These are phyloP conservation scores for Exephanes ischioxanthus DNA, from an alignment of 2,888 invertebrate genomes.

Conservation along the genomic window DNA sequence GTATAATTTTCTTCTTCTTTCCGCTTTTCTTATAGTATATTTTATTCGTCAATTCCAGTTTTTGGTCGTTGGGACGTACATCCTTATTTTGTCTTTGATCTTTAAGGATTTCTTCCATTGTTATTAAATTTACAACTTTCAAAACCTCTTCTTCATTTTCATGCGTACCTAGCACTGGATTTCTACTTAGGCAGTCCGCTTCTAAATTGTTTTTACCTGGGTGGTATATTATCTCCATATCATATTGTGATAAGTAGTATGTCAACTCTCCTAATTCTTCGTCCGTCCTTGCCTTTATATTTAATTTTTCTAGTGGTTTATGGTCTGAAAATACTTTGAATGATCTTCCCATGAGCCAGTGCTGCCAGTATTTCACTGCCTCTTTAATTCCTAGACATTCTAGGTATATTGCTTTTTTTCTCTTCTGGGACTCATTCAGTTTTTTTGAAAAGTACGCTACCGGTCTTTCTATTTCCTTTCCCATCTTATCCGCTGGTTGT, in stretches of 20 bases:
- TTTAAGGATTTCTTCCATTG: slow-evolving; percentile 30
- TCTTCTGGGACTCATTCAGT: slow-evolving; percentile 48
- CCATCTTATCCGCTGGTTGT: slow-evolving; percentile 9
- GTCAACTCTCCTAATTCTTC: slow-evolving; percentile 40
- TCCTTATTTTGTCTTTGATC: slow-evolving; percentile 57
- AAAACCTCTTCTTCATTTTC: slow-evolving; percentile 33
- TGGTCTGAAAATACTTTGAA: slow-evolving; percentile 50
- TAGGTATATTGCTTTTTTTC: slow-evolving; percentile 48
- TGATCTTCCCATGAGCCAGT: slow-evolving; percentile 46
- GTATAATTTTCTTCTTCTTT: slow-evolving; percentile 64
- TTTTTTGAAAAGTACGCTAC: slow-evolving; percentile 50
- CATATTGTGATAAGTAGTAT: slow-evolving; percentile 51
- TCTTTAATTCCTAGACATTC: slow-evolving; percentile 56
- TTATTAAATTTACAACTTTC: slow-evolving; percentile 46
- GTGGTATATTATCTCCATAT: slow-evolving; percentile 45
- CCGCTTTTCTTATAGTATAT: slow-evolving; percentile 62
- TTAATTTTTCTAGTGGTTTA: slow-evolving; percentile 52
- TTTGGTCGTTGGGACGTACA: slow-evolving; percentile 43
- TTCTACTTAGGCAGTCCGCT: slow-evolving; percentile 47
- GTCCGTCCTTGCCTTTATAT: slow-evolving; percentile 47
- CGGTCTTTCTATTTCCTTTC: slow-evolving; percentile 40
- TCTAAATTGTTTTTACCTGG: slow-evolving; percentile 50
- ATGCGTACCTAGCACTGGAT: slow-evolving; percentile 31
- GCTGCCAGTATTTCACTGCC: slow-evolving; percentile 50
- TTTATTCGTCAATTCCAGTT: slow-evolving; percentile 49